Evolutionary conservation across 2,797 vertebrate genomes (phyloP), one percentile per base, ranked within the genome.

Genomic region (Ctenochaetus hawaiiensis): DNA sequence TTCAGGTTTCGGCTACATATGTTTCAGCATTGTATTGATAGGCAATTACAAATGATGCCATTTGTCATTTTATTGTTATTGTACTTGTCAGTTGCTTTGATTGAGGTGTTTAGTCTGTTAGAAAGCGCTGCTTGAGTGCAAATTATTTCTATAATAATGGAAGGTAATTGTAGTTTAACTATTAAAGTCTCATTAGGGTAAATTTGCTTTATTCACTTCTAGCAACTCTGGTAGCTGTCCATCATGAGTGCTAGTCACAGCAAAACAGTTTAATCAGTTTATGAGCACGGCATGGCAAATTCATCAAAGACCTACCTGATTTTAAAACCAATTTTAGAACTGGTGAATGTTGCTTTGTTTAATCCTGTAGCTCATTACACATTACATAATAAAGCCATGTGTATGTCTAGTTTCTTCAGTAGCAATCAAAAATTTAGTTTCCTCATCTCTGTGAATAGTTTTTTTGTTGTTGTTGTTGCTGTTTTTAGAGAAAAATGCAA

Each of bases 121-220:
- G 10, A 39, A 39, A 39, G 39, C 8, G 8, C 39, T 39, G 39
- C 39, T 39, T 39, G 39, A 39, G 39, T 39, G 45, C 37, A 37
- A 0, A 2, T 72, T 66, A 20, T 62, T 44, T 47, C n/a, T 41
- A 9, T 57, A 26, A 49, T 14, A 47, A 20, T 0, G 0, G 14
- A 58, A 49, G n/a, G 41, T 45, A 13, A 41, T 22, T 68, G 52
- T 44, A 43, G 37, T 67, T 67, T 30, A 7, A 58, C 37, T 23
- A 13, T 18, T 23, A 1, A 65, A 22, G n/a, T 45, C 16, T 71
- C 17, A 23, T 56, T 39, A 58, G 41, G 16, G 17, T 22, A 10
- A 23, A 30, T 48, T 48, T 51, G 22, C 22, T 22, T 8, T 62
- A 56, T 44, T 78, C 9, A 18, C 13, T 58, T 54, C 30, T 18